Base-by-base conservation (phyloP, 2,797 vertebrate genomes). In the Todus mexicanus region DNA sequence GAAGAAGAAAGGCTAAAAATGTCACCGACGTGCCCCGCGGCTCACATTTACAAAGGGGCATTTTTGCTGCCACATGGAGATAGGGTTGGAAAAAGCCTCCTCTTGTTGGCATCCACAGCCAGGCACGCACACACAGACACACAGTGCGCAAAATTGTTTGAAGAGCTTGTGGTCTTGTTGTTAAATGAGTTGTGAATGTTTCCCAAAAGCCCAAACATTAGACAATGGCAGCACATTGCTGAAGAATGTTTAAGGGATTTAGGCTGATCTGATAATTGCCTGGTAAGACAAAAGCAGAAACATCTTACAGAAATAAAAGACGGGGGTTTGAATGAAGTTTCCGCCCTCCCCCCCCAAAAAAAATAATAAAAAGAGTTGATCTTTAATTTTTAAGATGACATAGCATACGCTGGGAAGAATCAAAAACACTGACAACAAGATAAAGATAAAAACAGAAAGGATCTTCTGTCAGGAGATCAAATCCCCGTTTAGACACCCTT, bases 201-300 rank as follows among this genome's bases (percentile, higher is more conserved):
- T 94, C 89, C 89, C 23, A 78, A 94, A 78, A 80, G 45, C n/a
- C 56, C 42, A 22, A 83, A 83, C 7, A 16, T 37, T 56, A 92
- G 63, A 92, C 73, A 87, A 95, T 81, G 70, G 93, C 82, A 90
- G 79, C 92, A 95, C 60, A 84, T 86, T 86, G 79, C 87, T 77
- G 26, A 96, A 87, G 91, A 96, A 94, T 79, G 63, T 45, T 73
- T 37, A 86, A 75, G 66, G 43, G 91, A 78, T 84, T 95, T 87
- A 12, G 53, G 63, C 68, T 70, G 89, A 93, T 93, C 89, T 87
- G 84, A 89, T 89, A 93, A 94, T 83, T 87, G 80, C 51, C 53
- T 84, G 53, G 57, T 83, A 70, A 82, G 45, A 82, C 60, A 72
- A 95, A 87, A 86, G 43, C 66, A 87, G 54, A 63, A 95, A 92